phyloP scores from a whole-genome alignment of 2,797 vertebrate species.

The Acanthiza pusilla region DNA sequence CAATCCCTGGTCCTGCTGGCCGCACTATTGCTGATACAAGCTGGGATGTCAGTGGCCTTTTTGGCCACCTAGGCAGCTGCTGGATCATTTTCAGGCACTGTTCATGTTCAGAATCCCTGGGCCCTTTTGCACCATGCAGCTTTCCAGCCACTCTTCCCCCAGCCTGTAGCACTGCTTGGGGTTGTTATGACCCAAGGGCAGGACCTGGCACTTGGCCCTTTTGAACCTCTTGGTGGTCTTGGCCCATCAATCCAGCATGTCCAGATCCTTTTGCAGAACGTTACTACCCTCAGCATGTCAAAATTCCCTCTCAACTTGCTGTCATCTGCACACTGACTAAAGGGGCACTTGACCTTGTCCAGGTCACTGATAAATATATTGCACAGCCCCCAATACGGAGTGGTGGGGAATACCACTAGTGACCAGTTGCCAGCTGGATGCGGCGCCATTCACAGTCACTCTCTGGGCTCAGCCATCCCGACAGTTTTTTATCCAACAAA shows the following conservation, averaged over 20 bases:
- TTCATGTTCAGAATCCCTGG: not conserved
- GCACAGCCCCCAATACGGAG: not conserved
- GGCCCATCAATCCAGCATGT: not conserved
- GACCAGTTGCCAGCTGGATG: no score
- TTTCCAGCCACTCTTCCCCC: not conserved
- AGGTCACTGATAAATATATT: not conserved
- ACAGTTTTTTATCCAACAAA: not conserved
- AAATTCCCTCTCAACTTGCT: not conserved
- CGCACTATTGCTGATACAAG: not conserved
- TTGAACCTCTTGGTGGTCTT: not conserved
- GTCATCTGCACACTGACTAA: not conserved
- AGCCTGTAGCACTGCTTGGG: not conserved
- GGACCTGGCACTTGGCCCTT: no score
- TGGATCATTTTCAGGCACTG: not conserved
- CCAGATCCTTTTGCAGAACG: not conserved
- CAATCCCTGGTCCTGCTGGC: not conserved
- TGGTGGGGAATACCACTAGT: not conserved
- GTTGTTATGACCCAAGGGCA: not conserved
- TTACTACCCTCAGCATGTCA: not conserved
- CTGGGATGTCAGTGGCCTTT: not conserved
- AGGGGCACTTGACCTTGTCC: fast-evolving
- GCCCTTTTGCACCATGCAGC: not conserved
- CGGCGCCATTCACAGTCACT: fast-evolving
- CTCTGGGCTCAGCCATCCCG: not conserved
- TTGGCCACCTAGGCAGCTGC: not conserved